Conservation (phyloP, 2,113 vertebrate species). For the Oenanthe oenanthe region DNA sequence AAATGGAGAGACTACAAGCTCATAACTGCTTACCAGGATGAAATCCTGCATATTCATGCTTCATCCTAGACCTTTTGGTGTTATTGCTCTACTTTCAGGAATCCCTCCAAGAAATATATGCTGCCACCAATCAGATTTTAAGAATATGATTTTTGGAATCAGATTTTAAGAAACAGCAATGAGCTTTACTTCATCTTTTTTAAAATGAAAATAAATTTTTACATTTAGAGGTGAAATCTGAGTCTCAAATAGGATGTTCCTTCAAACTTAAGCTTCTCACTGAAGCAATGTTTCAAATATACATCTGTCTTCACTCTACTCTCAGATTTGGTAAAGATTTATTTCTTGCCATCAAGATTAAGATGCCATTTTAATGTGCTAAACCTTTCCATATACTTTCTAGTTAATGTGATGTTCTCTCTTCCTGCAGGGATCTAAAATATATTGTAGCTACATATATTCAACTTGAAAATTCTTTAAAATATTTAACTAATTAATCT, state of each 20-base stretch:
- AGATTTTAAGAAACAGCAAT: neutral
- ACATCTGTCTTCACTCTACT: neutral
- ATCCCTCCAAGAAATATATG: neutral
- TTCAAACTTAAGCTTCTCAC: neutral
- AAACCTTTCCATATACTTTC: neutral
- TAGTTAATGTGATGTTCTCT: neutral
- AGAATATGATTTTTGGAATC: neutral
- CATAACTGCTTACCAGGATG: neutral
- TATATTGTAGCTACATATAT: neutral
- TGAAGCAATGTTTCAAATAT: neutral
- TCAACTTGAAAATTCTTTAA: neutral
- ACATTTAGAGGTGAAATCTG: neutral
- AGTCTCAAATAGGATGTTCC: neutral
- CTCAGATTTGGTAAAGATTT: neutral
- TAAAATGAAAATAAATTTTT: neutral
- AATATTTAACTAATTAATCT: neutral
- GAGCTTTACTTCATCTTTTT: neutral
- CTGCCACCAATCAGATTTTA: neutral
- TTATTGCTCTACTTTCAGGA: neutral
- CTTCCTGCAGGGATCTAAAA: neutral
- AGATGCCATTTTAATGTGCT: neutral
- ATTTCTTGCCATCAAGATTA: neutral
- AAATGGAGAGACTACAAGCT: neutral
- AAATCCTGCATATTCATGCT: neutral
- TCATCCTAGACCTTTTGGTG: neutral